Evolutionary conservation across 2,888 invertebrate species (phyloP).

Genomic region (Hemistola chrysoprasaria): DNA sequence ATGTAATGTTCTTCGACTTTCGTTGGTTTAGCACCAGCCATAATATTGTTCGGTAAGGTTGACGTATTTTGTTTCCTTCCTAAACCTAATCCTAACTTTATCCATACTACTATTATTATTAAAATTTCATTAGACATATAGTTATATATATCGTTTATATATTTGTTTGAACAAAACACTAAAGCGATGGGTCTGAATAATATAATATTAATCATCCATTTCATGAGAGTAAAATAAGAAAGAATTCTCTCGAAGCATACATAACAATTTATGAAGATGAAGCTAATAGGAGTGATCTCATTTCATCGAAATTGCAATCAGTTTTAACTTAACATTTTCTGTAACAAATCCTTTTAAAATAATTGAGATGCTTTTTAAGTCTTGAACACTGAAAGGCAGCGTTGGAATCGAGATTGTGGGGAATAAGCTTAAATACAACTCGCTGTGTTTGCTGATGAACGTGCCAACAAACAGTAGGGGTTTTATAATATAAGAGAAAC

Average conservation of each 20-base stretch:
- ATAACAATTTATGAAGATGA: conserved; percentile 1
- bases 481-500: conserved; percentile 40
- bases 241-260: not conserved
- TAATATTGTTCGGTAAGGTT: conserved; percentile 22
- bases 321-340: conserved; percentile 22
- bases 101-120: no score
- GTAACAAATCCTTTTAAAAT: conserved; percentile 35
- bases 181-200: no score
- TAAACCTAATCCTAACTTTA: no score
- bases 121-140: no score
- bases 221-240: no score
- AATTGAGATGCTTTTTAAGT: conserved; percentile 29
- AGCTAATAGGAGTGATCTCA: conserved; percentile 15
- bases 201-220: no score
- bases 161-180: no score
- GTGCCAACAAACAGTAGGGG: conserved; percentile 40
- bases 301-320: conserved; percentile 12
- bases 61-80: conserved; percentile 9
- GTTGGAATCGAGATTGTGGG: conserved; percentile 29
- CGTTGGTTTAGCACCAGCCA: conserved; percentile 26
- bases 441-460: conserved; percentile 21
- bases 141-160: no score
- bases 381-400: conserved; percentile 25
- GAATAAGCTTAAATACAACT: conserved; percentile 40
- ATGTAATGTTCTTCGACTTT: conserved; percentile 42